Evolutionary conservation across 2,113 vertebrate species (phyloP).

Genomic region (Perccottus glenii): DNA sequence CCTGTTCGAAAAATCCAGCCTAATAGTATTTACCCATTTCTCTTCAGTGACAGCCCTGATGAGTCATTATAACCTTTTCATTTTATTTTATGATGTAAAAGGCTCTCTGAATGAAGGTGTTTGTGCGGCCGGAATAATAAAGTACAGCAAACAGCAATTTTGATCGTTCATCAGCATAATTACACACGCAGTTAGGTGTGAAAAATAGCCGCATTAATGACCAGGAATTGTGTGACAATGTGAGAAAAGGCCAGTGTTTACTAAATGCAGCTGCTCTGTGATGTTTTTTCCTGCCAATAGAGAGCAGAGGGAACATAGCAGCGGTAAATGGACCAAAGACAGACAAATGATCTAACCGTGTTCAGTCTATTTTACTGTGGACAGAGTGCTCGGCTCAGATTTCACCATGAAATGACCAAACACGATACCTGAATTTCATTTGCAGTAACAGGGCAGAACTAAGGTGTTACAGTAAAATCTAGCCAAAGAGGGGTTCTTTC

Average conservation of each 20-base stretch:
- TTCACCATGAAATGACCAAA: not conserved
- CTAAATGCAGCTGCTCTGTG: not conserved
- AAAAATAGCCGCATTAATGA: not conserved
- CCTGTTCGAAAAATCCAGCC: not conserved
- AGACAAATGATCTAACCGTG: not conserved
- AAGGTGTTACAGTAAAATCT: not conserved
- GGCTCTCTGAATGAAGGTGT: not conserved
- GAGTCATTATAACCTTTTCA: not conserved
- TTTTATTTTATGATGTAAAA: not conserved
- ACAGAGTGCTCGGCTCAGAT: not conserved
- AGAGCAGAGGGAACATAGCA: too few relatives aligned
- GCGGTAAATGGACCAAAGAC: not conserved
- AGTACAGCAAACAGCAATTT: not conserved
- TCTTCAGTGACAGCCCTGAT: not conserved
- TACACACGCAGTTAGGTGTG: not conserved
- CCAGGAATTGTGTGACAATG: not conserved
- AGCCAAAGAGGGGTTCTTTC: not conserved
- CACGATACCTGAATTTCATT: not conserved
- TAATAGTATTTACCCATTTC: not conserved
- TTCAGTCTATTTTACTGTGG: not conserved
- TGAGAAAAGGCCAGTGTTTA: not conserved
- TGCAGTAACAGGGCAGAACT: not conserved
- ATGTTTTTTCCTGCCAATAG: too few relatives aligned
- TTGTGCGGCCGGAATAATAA: too few relatives aligned
- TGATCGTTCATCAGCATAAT: not conserved